Base-by-base conservation (phyloP, 2,797 vertebrate genomes). In the Schizothorax lantsangensis region DNA sequence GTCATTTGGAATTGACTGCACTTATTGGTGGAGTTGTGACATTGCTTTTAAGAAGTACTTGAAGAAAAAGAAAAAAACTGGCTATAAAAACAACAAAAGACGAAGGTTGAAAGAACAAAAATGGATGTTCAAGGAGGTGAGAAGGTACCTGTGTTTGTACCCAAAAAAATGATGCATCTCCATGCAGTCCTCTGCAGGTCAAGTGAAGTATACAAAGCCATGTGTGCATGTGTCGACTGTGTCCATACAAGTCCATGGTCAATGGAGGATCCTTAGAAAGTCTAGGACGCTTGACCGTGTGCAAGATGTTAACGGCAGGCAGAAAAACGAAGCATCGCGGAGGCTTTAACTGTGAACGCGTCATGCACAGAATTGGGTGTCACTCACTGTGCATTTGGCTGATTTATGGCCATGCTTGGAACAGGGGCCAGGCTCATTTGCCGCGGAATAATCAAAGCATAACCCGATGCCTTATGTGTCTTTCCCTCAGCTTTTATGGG, bases 401-500 rank as follows among this genome's bases (percentile, higher is more conserved):
- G 91, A 89, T 92, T 88, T 87, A 88, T 47, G 47, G 12, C 89
- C 91, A 33, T 72, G 68, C 68, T 62, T 73, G 40, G 6, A 47
- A 80, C 40, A 69, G 26, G 66, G 52, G 84, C 33, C 66, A 80
- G 80, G 43, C 59, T 91, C 89, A 90, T 92, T 93, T 89, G 79
- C 73, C 57, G 71, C 79, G 17, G 91, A 91, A 91, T 86, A 74
- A 87, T 86, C 84, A 79, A 81, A 75, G 68, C 79, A 68, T 45
- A 88, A 85, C 74, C 59, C 14, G 3, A 47, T 62, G 78, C 68
- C 84, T 86, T 80, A 33, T 86, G 68, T 86, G 68, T 86, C 68
- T 86, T 86, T 72, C 38, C 77, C 68, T 79, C 33, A 36, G 62
- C 64, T 83, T 71, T 83, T 86, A 86, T 73, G 77, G 84, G 77